Conservation (phyloP, 2,797 vertebrate genomes). For the Hydrophis major region DNA sequence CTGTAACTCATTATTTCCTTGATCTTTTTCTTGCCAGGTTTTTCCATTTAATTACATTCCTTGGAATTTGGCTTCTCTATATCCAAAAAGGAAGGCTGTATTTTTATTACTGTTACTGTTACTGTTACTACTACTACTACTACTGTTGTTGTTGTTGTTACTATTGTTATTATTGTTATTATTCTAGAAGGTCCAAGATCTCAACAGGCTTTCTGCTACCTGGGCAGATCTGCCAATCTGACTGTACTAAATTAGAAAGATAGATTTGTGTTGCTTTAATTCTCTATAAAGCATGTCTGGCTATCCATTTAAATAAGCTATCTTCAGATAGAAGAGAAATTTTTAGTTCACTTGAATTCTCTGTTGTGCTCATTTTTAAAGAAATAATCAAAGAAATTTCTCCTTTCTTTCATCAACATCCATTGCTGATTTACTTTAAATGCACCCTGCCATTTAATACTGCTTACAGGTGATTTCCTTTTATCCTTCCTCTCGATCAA, state of each 20-base stretch:
- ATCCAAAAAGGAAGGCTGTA: neutral
- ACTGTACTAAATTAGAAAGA: neutral
- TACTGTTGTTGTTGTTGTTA: too few relatives aligned
- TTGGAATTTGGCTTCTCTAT: constrained; percentile 12
- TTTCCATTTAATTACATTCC: neutral
- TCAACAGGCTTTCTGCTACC: neutral
- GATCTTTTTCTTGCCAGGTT: neutral
- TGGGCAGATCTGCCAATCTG: neutral
- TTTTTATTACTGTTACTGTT: neutral
- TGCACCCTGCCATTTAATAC: neutral
- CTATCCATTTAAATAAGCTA: neutral
- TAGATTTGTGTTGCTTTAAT: neutral
- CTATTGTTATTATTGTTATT: neutral
- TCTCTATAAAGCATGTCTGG: neutral
- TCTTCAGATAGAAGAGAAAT: neutral
- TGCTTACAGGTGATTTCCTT: neutral
- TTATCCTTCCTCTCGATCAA: neutral
- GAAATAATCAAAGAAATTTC: accelerated
- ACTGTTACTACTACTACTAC: too few relatives aligned
- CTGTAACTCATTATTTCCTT: neutral
- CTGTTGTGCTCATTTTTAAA: neutral
- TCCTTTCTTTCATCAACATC: neutral
- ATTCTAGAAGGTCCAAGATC: neutral
- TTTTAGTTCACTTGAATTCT: neutral
- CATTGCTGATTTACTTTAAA: neutral